These are phyloP conservation scores for Psittacula derbiana DNA, from an alignment of 2,797 vertebrate species.

Conservation along the genomic window DNA sequence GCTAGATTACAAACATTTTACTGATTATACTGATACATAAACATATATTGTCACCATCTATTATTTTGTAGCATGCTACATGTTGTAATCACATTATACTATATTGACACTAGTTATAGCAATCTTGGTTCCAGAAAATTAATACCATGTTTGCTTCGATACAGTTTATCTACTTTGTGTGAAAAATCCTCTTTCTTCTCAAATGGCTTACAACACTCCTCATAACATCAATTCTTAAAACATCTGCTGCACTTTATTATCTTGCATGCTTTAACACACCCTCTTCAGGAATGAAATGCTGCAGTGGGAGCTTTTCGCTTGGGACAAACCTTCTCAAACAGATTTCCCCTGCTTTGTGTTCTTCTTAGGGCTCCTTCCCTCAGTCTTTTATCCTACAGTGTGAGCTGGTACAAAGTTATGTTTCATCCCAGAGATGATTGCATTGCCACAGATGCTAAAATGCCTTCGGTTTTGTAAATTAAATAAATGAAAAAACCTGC, in stretches of 20 bases:
- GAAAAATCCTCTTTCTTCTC: not conserved
- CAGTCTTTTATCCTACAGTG: not conserved
- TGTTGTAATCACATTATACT: not conserved
- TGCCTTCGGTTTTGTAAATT: not conserved
- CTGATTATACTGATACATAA: not conserved
- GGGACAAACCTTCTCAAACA: not conserved
- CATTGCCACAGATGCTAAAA: not conserved
- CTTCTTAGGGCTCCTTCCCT: not conserved
- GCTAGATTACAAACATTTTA: not conserved
- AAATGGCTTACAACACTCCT: not conserved
- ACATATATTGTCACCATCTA: not conserved
- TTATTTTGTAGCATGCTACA: not conserved
- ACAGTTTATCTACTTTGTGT: not conserved
- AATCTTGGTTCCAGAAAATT: not conserved
- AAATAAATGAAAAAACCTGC: not conserved
- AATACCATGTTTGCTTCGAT: not conserved
- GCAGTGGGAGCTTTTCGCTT: not conserved
- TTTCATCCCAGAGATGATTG: not conserved
- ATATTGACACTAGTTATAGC: not conserved
- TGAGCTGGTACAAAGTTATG: not conserved
- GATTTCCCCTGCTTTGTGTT: not conserved
- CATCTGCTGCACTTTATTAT: slow-evolving; percentile 47
- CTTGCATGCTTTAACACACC: slow-evolving; percentile 48
- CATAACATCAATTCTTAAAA: slow-evolving; percentile 25
- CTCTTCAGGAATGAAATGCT: slow-evolving; percentile 37